Evolutionary conservation across 2,888 invertebrate species (phyloP).

Genomic region (Acleris literana): DNA sequence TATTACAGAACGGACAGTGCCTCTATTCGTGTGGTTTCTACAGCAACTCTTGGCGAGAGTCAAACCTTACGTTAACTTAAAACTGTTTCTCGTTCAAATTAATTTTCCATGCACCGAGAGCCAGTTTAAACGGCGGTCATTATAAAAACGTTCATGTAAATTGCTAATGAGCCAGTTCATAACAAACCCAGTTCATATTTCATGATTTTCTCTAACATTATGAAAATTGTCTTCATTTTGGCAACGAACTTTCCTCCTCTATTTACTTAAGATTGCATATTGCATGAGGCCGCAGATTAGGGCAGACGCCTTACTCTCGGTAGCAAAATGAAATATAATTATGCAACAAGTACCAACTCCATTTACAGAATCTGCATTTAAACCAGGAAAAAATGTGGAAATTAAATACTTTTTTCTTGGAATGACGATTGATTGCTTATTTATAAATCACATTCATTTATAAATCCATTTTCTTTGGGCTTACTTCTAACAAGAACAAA

Average conservation of each 20-base stretch:
- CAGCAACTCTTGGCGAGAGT: neutral
- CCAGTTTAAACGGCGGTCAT: conserved; percentile 5
- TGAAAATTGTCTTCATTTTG: conserved; percentile 29
- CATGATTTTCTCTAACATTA: conserved; percentile 29
- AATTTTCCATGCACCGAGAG: conserved; percentile 1
- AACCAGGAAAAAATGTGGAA: too few relatives aligned
- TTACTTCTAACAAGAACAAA: neutral
- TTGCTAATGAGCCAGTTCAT: conserved; percentile 22
- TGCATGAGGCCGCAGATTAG: conserved; percentile 35
- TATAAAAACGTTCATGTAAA: conserved; percentile 19
- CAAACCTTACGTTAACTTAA: neutral
- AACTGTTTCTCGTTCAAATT: neutral
- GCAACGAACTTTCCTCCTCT: conserved; percentile 34
- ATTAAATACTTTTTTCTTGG: too few relatives aligned
- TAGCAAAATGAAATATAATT: neutral
- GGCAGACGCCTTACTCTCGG: neutral
- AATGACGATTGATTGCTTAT: too few relatives aligned
- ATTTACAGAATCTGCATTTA: too few relatives aligned
- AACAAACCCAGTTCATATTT: conserved; percentile 27
- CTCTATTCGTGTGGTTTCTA: too few relatives aligned
- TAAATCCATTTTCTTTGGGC: too few relatives aligned
- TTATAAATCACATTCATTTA: too few relatives aligned
- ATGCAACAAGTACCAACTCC: too few relatives aligned
- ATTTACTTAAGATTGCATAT: conserved; percentile 40
- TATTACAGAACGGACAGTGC: too few relatives aligned